These are phyloP conservation scores for Etheostoma perlongum DNA, from an alignment of 2,797 vertebrate genomes.

Conservation along the genomic window DNA sequence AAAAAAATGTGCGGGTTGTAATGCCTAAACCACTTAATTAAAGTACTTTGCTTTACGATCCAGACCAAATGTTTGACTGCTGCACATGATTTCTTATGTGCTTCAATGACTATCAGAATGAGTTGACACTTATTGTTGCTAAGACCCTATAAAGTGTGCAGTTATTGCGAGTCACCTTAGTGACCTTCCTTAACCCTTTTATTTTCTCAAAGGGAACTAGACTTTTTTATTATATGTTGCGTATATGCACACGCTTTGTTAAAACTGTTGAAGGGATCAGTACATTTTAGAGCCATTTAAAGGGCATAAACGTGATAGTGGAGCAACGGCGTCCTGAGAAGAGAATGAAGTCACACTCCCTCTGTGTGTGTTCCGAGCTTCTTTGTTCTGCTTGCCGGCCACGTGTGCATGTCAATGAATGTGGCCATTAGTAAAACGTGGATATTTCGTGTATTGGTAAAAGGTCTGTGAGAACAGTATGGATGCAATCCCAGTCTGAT, in stretches of 20 bases:
- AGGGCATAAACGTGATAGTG: too few relatives aligned
- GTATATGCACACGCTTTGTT: conserved; percentile 1
- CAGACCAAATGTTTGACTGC: conserved; percentile 14
- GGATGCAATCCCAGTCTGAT: too few relatives aligned
- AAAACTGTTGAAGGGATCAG: neutral
- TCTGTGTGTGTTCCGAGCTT: too few relatives aligned
- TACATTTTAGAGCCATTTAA: neutral
- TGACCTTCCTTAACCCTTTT: conserved; percentile 27
- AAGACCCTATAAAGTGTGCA: conserved; percentile 7
- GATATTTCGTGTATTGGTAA: too few relatives aligned
- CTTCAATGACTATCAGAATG: conserved; percentile 28
- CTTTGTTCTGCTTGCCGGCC: too few relatives aligned
- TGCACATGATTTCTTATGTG: conserved; percentile 35
- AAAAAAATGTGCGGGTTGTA: conserved; percentile 14
- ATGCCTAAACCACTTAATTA: conserved; percentile 27
- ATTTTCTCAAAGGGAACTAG: neutral
- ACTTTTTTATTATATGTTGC: neutral
- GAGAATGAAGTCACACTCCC: too few relatives aligned
- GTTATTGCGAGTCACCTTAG: conserved; percentile 24
- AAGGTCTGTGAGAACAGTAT: too few relatives aligned
- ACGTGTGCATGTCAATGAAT: too few relatives aligned
- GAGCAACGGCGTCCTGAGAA: too few relatives aligned
- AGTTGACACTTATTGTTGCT: conserved; percentile 44
- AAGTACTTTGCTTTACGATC: neutral
- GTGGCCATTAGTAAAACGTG: too few relatives aligned